Conservation (phyloP, 2,113 vertebrate species). For the Anseranas semipalmata region DNA sequence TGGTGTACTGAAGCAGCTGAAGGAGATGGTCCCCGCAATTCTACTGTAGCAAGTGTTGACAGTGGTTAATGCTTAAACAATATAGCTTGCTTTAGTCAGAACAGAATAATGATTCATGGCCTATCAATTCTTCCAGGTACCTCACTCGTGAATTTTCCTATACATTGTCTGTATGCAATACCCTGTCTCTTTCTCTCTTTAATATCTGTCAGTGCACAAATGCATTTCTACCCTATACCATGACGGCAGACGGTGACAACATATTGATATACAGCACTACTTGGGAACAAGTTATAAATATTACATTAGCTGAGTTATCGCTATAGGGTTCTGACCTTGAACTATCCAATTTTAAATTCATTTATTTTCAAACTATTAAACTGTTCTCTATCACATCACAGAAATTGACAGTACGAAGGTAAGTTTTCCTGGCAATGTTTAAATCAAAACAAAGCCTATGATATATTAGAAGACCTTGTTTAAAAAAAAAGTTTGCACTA, state of each 20-base stretch:
- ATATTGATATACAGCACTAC: constrained; percentile 73
- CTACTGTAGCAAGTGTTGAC: constrained; percentile 25
- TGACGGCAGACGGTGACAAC: constrained; percentile 72
- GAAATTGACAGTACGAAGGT: constrained; percentile 46
- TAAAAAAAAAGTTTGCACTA: not conserved
- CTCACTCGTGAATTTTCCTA: constrained; percentile 16
- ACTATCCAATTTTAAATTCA: constrained; percentile 71
- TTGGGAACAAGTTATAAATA: constrained; percentile 73
- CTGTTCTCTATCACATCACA: constrained; percentile 54
- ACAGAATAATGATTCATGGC: constrained; percentile 34
- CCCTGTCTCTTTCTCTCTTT: constrained; percentile 3
- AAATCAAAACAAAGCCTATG: constrained; percentile 65
- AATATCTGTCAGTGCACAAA: constrained; percentile 72
- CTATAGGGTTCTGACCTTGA: constrained; percentile 76
- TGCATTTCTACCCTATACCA: constrained; percentile 66
- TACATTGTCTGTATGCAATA: constrained; percentile 38
- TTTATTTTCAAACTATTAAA: constrained; percentile 73
- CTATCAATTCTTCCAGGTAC: constrained; percentile 24
- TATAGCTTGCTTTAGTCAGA: constrained; percentile 53
- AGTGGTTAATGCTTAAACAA: constrained; percentile 56
- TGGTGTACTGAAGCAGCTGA: not conserved
- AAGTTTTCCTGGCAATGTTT: constrained; percentile 67
- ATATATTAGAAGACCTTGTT: constrained; percentile 37
- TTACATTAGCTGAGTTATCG: constrained; percentile 80
- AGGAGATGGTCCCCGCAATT: not conserved